Percentiles rank a stretch among this genome's conserved stretches.
Conservation (phyloP, 2,888 invertebrate genomes). For the Actias luna region DNA sequence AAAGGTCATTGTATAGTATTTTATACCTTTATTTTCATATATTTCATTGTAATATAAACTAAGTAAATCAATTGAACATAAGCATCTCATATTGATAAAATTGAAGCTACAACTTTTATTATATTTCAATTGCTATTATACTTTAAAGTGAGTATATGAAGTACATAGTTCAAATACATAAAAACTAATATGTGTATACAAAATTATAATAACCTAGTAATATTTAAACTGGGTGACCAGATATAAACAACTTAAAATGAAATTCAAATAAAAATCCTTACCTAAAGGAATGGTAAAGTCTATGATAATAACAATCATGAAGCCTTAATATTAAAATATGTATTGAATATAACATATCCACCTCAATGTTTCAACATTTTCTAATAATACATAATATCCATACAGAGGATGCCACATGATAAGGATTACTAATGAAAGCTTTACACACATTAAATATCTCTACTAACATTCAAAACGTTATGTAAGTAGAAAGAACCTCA, state of each 20-base stretch:
- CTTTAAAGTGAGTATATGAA: background rate
- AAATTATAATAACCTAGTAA: background rate
- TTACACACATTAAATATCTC: background rate
- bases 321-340: background rate
- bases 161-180: background rate
- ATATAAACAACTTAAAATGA: background rate
- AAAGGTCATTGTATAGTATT: background rate
- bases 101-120: background rate
- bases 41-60: background rate
- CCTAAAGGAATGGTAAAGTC: background rate
- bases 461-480: background rate
- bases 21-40: background rate
- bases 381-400: background rate
- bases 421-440: background rate
- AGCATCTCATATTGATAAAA: background rate
- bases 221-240: background rate
- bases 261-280: background rate
- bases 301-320: background rate
- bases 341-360: background rate
- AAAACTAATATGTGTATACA: background rate
- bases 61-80: background rate
- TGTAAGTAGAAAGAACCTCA: background rate
- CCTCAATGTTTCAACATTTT: background rate
- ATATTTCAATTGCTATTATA: background rate
- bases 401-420: background rate